A percentile compares a stretch with the other conserved stretches of the same genome.
Evolutionary conservation across 2,888 invertebrate species (phyloP).

Genomic region (Fragum sueziense): DNA sequence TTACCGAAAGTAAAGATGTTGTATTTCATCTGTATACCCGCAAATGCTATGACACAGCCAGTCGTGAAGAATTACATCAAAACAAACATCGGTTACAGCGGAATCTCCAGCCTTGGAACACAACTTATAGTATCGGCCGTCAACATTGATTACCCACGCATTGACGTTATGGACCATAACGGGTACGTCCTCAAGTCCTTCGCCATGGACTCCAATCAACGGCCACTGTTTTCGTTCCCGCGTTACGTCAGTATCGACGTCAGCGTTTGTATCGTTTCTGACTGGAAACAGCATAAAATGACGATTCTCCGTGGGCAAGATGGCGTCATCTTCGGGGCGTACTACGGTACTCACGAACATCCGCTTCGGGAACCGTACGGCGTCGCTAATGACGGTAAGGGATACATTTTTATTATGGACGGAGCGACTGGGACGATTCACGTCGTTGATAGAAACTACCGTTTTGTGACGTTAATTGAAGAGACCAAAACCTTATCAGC

Average conservation of each 20-base stretch:
- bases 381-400: constrained; percentile 24
- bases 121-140: background rate
- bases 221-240: constrained; percentile 30
- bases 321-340: constrained; percentile 23
- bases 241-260: constrained; percentile 24
- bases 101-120: background rate
- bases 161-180: constrained; percentile 25
- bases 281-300: constrained; percentile 29
- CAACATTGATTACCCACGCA: constrained; percentile 10
- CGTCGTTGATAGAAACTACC: constrained; percentile 28
- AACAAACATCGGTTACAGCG: background rate
- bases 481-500: constrained; percentile 2
- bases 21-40: constrained; percentile 1
- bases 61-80: background rate
- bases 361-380: constrained; percentile 36
- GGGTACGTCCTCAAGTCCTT: constrained; percentile 11
- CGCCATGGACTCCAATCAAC: background rate
- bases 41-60: background rate
- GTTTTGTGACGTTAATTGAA: constrained; percentile 18
- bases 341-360: constrained; percentile 20
- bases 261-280: constrained; percentile 32
- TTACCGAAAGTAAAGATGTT: constrained; percentile 26
- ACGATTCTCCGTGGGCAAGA: constrained; percentile 17
- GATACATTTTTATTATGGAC: constrained; percentile 39
- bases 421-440: constrained; percentile 39